phyloP scores from a whole-genome alignment of 2,888 invertebrate species.

The Operophtera brumata region DNA sequence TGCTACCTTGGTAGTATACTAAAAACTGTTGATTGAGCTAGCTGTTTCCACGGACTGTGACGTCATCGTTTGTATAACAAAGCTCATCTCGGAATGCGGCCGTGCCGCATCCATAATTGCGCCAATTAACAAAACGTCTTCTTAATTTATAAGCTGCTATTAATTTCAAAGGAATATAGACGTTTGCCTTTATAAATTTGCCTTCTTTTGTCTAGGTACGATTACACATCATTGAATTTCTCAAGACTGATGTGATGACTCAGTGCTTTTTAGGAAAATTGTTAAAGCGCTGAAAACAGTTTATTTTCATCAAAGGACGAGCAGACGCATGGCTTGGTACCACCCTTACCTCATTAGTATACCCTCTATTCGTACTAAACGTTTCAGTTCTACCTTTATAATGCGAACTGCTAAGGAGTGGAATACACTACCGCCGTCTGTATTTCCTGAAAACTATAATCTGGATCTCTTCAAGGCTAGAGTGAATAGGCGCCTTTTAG shows the following conservation, averaged over 20 bases:
- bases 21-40: neutral
- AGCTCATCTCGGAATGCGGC: conserved; percentile 51
- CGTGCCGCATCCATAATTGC: conserved; percentile 62
- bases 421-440: too few species aligned
- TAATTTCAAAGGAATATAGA: conserved; percentile 32
- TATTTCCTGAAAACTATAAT: too few species aligned
- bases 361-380: too few species aligned
- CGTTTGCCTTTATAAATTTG: conserved; percentile 18
- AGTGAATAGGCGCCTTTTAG: too few species aligned
- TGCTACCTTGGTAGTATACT: too few species aligned
- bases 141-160: conserved; percentile 57
- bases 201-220: conserved; percentile 11
- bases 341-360: too few species aligned
- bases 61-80: conserved; percentile 20
- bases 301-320: too few species aligned
- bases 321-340: too few species aligned
- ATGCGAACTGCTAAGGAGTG: too few species aligned
- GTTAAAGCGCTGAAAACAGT: too few species aligned
- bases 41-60: conserved; percentile 6
- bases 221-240: neutral
- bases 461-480: too few species aligned
- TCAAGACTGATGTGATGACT: neutral
- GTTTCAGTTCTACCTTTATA: too few species aligned
- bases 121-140: conserved; percentile 65
- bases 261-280: neutral